A percentile compares a stretch with the other conserved stretches of the same genome.
Evolutionary conservation across 2,797 vertebrate genomes (phyloP).

Genomic region (Chromis chromis): DNA sequence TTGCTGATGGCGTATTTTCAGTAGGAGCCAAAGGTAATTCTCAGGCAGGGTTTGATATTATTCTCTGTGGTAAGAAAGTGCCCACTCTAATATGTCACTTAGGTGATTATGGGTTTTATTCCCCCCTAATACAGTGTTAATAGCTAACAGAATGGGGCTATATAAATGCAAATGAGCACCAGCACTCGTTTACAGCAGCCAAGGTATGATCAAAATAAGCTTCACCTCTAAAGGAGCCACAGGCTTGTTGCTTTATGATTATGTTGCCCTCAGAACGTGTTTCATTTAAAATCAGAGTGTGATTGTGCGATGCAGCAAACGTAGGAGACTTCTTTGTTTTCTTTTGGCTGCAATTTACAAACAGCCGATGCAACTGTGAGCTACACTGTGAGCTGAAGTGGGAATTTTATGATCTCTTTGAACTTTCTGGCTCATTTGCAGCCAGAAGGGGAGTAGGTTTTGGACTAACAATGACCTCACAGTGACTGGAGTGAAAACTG

Average conservation of each 20-base stretch:
- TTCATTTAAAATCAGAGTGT: conserved; percentile 27
- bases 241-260: conserved; percentile 33
- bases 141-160: conserved; percentile 64
- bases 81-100: conserved; percentile 57
- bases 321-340: conserved; percentile 11
- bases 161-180: conserved; percentile 74
- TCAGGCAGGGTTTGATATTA: conserved; percentile 45
- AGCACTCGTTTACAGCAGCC: conserved; percentile 31
- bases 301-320: conserved; percentile 20
- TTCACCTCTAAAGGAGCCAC: conserved; percentile 38
- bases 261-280: conserved; percentile 38
- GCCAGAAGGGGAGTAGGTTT: conserved; percentile 35
- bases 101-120: conserved; percentile 56
- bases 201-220: conserved; percentile 59
- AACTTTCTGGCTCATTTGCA: conserved; percentile 49
- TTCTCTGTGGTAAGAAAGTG: conserved; percentile 52
- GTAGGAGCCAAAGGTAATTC: conserved; percentile 40
- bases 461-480: conserved; percentile 52
- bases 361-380: conserved; percentile 26
- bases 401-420: conserved; percentile 52
- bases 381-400: conserved; percentile 28
- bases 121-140: conserved; percentile 55
- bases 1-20: conserved; percentile 44
- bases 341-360: conserved; percentile 31
- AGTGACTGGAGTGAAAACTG: conserved; percentile 41